Evolutionary conservation across 2,888 invertebrate species (phyloP).

Genomic region (Epinotia brunnichana): DNA sequence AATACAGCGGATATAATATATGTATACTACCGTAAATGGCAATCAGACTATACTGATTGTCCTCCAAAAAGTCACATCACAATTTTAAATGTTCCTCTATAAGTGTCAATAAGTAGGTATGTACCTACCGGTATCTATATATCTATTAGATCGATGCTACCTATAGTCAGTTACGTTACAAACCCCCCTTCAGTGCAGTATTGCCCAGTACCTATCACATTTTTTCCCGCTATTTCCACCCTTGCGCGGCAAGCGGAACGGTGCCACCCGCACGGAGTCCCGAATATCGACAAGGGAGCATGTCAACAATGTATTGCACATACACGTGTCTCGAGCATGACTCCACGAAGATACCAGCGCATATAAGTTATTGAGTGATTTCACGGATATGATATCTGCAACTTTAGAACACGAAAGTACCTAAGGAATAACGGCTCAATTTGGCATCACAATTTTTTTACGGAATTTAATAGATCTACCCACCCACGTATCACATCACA

Average conservation of each 20-base stretch:
- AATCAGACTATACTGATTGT: too few species aligned
- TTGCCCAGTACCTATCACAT: constrained; percentile 9
- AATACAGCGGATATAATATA: too few species aligned
- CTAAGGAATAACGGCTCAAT: too few species aligned
- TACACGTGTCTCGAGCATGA: constrained; percentile 2
- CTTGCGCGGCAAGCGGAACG: constrained; percentile 44
- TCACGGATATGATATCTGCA: too few species aligned
- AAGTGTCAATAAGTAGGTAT: background rate
- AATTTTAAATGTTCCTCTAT: background rate
- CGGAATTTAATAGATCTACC: too few species aligned
- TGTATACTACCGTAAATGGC: too few species aligned
- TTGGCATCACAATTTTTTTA: too few species aligned
- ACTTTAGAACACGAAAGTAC: too few species aligned
- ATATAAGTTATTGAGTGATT: too few species aligned
- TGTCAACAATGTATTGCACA: constrained; percentile 26
- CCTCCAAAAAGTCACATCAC: too few species aligned
- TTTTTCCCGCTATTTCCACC: constrained; percentile 50
- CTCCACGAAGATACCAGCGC: background rate
- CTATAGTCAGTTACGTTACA: constrained; percentile 8
- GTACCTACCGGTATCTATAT: too few species aligned
- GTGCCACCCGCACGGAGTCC: constrained; percentile 46
- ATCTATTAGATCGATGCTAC: background rate
- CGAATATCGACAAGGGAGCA: constrained; percentile 18
- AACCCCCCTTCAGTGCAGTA: constrained; percentile 12
- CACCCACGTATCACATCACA: too few species aligned